Percentiles rank a stretch among this genome's conserved stretches.
Conservation (phyloP, 1,140 invertebrate genomes). For the Teleopsis dalmanni region DNA sequence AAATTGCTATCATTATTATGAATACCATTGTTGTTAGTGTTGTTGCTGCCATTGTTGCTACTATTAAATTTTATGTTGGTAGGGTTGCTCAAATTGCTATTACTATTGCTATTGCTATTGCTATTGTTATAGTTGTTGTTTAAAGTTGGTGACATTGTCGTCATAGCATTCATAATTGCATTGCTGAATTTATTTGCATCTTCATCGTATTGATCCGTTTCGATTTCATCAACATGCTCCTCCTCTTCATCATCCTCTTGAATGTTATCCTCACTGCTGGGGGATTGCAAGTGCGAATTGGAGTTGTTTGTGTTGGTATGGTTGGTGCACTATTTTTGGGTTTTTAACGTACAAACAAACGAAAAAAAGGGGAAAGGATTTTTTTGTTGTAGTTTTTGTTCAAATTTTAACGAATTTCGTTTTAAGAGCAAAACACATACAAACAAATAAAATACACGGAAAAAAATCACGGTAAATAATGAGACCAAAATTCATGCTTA, state of each 20-base stretch:
- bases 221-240: conserved; percentile 2
- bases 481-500: too few relatives aligned
- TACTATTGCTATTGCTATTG: conserved; percentile 15
- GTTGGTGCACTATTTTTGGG: conserved; percentile 3
- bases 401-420: too few relatives aligned
- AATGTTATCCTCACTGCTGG: conserved; percentile 26
- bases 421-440: too few relatives aligned
- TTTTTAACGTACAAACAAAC: too few relatives aligned
- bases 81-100: not conserved
- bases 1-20: too few relatives aligned
- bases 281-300: conserved; percentile 18
- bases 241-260: conserved; percentile 12
- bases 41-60: not conserved
- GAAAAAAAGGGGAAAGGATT: too few relatives aligned
- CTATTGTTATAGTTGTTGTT: not conserved
- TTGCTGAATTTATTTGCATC: not conserved
- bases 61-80: not conserved
- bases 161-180: conserved; percentile 1
- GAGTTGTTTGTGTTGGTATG: conserved; percentile 7
- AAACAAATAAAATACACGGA: too few relatives aligned
- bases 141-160: conserved; percentile 4
- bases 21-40: too few relatives aligned
- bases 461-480: too few relatives aligned
- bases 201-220: conserved; percentile 17
- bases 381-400: conserved; percentile 1